These are phyloP conservation scores for Seriola dumerili DNA, from an alignment of 2,113 vertebrate species.

Conservation along the genomic window DNA sequence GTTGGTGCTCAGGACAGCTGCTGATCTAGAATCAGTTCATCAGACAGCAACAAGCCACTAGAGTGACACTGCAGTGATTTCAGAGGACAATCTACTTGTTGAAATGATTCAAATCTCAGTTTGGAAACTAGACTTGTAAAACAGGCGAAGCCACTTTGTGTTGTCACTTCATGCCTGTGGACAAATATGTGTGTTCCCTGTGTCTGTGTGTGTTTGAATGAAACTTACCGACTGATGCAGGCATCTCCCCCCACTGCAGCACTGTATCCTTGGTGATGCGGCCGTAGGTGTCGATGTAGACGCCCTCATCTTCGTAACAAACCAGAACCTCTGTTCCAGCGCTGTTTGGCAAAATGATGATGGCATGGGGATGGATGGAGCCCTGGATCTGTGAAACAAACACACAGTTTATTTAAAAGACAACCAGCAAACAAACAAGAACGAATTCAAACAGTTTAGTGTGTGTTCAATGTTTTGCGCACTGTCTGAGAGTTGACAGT, in stretches of 20 bases:
- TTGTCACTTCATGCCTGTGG: not conserved
- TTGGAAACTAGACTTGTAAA: not conserved
- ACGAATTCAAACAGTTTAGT: not conserved
- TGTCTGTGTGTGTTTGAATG: not conserved
- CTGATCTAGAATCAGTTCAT: slow-evolving; percentile 31
- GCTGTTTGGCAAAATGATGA: slow-evolving; percentile 95
- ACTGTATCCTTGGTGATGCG: slow-evolving; percentile 96
- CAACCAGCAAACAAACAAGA: not conserved
- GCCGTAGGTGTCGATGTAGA: slow-evolving; percentile 94
- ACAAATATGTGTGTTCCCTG: no score
- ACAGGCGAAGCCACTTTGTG: not conserved
- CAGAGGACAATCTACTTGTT: not conserved
- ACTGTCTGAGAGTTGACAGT: not conserved
- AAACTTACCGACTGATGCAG: slow-evolving; percentile 91
- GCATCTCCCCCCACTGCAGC: slow-evolving; percentile 96
- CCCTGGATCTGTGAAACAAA: slow-evolving; percentile 87
- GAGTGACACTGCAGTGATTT: not conserved
- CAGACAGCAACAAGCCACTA: not conserved
- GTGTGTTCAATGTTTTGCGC: not conserved
- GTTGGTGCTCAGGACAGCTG: slow-evolving; percentile 18
- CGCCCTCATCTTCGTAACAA: slow-evolving; percentile 94
- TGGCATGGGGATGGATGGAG: slow-evolving; percentile 91
- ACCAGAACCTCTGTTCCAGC: slow-evolving; percentile 94
- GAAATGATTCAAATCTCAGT: not conserved
- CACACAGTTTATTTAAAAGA: not conserved